Evolutionary conservation across 2,888 invertebrate species (phyloP), one percentile per base, ranked within the genome.

Genomic region (Thymelicus lineola): DNA sequence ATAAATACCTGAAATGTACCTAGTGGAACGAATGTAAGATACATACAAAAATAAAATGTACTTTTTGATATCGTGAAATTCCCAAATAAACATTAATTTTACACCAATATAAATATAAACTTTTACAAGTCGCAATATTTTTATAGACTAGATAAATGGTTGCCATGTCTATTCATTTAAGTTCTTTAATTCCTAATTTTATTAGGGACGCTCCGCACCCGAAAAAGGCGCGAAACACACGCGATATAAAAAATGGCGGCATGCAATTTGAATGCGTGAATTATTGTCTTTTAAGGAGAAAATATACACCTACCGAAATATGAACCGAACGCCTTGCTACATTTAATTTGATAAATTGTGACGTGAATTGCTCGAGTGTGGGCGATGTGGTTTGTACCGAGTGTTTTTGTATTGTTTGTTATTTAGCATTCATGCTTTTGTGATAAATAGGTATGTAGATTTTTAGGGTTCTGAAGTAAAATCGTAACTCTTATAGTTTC

Each of bases 151-250:
- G 9, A 12, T 42, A 53, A 53, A 17, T 20, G 10, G 9, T 20
- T 48, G 74, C 36, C 76, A 60, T 75, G 61, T 90, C 88, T 88
- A 82, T 42, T 35, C n/a, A 7, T 82, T 83, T 1, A 74, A 82
- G 53, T 74, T 87, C 91, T 91, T 78, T 80, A 79, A 75, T 81
- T 75, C 78, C 92, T 93, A 93, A 93, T 93, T 93, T 93, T 93
- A 93, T 93, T 93, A 93, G 89, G 87, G 89, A 91, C 90, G 86
- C 91, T 91, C 91, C 93, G 89, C 87, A 86, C 90, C 91, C 90
- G 89, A 91, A 92, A 90, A 92, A 92, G 93, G 93, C 92, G 93
- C 91, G 92, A 93, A 93, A 90, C 93, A 93, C 93, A 93, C 93
- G 93, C 93, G 92, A 93, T 93, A 90, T 93, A 93, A 93, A 93